phyloP scores from a whole-genome alignment of 2,113 vertebrate genomes.

The Xenopus borealis region DNA sequence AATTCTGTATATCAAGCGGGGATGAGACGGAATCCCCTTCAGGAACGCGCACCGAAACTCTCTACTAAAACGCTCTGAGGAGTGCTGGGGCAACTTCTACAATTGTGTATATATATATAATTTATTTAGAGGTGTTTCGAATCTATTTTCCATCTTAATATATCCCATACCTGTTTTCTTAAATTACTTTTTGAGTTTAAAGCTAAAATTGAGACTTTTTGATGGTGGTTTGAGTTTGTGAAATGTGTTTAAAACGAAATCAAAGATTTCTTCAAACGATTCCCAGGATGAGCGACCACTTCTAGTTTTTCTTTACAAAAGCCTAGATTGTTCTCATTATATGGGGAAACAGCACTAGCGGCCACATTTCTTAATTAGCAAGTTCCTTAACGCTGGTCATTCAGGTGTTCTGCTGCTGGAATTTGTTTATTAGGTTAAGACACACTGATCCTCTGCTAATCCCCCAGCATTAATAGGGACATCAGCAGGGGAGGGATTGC shows the following conservation, averaged over 20 bases:
- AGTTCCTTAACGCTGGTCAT: conserved; percentile 59
- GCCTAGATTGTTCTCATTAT: conserved; percentile 58
- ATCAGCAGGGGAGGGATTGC: conserved; percentile 54
- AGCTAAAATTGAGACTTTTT: too few relatives aligned
- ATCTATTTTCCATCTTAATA: too few relatives aligned
- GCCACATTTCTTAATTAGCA: conserved; percentile 74
- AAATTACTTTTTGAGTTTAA: too few relatives aligned
- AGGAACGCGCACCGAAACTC: too few relatives aligned
- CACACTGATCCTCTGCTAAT: conserved; percentile 80
- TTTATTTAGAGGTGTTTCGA: too few relatives aligned
- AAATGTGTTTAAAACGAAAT: conserved; percentile 10
- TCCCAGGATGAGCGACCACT: conserved; percentile 13
- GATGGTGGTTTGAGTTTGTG: too few relatives aligned
- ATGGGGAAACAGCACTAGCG: conserved; percentile 58
- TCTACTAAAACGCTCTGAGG: too few relatives aligned
- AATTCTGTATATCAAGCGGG: too few relatives aligned
- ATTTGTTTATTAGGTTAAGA: conserved; percentile 67
- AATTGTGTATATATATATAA: too few relatives aligned
- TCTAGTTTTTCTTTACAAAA: conserved; percentile 28
- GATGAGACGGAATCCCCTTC: too few relatives aligned
- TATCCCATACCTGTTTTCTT: too few relatives aligned
- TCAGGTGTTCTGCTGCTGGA: conserved; percentile 59
- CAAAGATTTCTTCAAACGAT: background rate
- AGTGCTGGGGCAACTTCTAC: too few relatives aligned
- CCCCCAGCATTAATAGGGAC: conserved; percentile 70